phyloP scores from a whole-genome alignment of 1,140 invertebrate genomes.

The Bursaphelenchus mucronatus region DNA sequence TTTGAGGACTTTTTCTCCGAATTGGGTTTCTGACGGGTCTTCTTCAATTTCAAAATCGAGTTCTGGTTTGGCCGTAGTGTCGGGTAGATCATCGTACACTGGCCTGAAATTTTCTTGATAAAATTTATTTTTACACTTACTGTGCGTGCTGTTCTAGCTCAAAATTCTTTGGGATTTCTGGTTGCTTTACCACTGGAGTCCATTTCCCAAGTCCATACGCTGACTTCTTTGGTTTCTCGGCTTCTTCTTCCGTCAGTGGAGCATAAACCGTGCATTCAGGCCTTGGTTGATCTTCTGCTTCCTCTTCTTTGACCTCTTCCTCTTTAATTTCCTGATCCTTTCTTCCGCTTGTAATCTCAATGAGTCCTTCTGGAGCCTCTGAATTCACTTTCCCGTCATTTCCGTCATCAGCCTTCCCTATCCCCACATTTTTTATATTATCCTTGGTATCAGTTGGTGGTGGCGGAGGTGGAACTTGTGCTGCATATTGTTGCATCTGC shows the following conservation, averaged over 20 bases:
- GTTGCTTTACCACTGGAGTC: slow-evolving; percentile 13
- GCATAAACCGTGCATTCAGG: slow-evolving; percentile 1
- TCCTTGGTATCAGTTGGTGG: no score
- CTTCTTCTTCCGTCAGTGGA: slow-evolving; percentile 11
- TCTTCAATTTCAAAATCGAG: slow-evolving; percentile 9
- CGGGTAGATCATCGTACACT: slow-evolving; percentile 11
- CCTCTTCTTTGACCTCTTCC: background rate
- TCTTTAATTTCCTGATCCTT: background rate
- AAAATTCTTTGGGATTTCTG: background rate
- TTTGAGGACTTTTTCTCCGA: slow-evolving; percentile 27
- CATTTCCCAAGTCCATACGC: slow-evolving; percentile 1
- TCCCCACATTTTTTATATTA: no score
- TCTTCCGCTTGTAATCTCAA: background rate
- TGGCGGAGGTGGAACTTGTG: no score
- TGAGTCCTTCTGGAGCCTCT: background rate
- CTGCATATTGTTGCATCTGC: background rate
- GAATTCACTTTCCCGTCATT: no score
- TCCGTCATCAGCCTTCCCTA: no score
- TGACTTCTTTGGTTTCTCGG: slow-evolving; percentile 11
- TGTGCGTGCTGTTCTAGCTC: no score
- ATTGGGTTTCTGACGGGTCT: slow-evolving; percentile 1
- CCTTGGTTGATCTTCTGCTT: background rate
- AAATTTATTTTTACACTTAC: no score
- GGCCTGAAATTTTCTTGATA: no score
- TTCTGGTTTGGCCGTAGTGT: no score